Percentiles rank a stretch among this genome's conserved stretches.
Evolutionary conservation across 2,113 vertebrate species (phyloP).

Genomic region (Bujurquina vittata): DNA sequence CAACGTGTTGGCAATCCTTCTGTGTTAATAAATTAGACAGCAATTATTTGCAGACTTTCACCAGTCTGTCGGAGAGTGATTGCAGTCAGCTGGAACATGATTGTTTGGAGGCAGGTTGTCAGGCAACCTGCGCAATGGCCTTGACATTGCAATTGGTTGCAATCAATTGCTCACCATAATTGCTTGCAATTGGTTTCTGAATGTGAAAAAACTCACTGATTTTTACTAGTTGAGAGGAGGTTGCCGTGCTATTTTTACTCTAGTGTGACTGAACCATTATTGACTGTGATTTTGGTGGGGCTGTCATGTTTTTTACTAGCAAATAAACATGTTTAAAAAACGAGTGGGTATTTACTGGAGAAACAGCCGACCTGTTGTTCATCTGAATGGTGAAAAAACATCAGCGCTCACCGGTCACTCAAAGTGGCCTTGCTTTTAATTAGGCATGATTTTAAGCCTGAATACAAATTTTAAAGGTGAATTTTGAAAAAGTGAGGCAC

Average conservation of each 20-base stretch:
- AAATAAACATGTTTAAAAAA: background rate
- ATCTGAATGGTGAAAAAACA: too few species aligned
- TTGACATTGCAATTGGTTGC: background rate
- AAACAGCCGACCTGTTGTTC: too few species aligned
- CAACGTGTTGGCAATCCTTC: background rate
- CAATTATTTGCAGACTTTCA: background rate
- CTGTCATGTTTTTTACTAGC: background rate
- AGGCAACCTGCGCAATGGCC: background rate
- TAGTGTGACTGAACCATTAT: background rate
- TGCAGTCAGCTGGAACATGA: background rate
- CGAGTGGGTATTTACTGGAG: background rate
- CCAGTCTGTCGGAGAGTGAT: accelerated
- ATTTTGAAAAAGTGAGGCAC: background rate
- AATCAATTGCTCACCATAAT: background rate
- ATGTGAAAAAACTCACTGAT: background rate
- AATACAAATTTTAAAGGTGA: background rate
- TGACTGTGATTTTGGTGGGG: background rate
- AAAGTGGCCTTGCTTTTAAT: background rate
- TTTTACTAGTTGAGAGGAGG: background rate
- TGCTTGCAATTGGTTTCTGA: background rate
- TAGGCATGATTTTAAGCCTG: background rate
- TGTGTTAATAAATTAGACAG: background rate
- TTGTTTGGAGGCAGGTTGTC: background rate
- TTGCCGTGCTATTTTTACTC: background rate
- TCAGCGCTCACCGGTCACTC: too few species aligned